Evolutionary conservation across 1,140 invertebrate genomes (phyloP), one percentile per base, ranked within the genome.

Genomic region (Contarinia nasturtii): DNA sequence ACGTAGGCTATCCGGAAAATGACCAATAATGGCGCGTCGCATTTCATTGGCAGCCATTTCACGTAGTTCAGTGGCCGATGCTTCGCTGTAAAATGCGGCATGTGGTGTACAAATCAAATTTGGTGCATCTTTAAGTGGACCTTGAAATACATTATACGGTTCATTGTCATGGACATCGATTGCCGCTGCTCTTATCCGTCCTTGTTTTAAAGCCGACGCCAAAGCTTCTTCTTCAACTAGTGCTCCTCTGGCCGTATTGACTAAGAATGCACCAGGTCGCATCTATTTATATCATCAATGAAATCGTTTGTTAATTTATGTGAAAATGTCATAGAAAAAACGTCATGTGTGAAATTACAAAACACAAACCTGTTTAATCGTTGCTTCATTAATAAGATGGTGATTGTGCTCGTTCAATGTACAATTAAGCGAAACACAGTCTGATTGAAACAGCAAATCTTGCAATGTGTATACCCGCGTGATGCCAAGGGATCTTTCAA

Each of bases 41-140:
- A 98, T 95, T 73, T 99, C 95, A 53, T 82, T 86, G 21, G 95
- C 95, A 50, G 95, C 95, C 89, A 96, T 96, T 74, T 97, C 92
- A 50, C 94, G 75, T 55, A 99, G 74, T 70, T 99, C 96, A 56
- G 89, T 92, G 63, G 90, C 89, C 54, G 88, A 90, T 54, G 92
- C 90, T 64, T 99, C 95, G 60, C 90, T 96, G 76, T 97, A 98
- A 76, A 96, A 99, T 52, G 95, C 92, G 52, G 93, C 91, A 68
- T 98, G 93, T 54, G 96, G 95, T 54, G 96, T 99, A 67, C 91
- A 93, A 58, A 99, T 80, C 55, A 98, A 72, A 73, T 98, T 98
- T 40, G 92, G 92, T 54, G 89, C 88, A 65, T 97, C 93, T 74
- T 96, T 96, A 57, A 97, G 69, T 47, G 88, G 85, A 64, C 90